Conservation (phyloP, 2,797 vertebrate genomes). For the Emys orbicularis region DNA sequence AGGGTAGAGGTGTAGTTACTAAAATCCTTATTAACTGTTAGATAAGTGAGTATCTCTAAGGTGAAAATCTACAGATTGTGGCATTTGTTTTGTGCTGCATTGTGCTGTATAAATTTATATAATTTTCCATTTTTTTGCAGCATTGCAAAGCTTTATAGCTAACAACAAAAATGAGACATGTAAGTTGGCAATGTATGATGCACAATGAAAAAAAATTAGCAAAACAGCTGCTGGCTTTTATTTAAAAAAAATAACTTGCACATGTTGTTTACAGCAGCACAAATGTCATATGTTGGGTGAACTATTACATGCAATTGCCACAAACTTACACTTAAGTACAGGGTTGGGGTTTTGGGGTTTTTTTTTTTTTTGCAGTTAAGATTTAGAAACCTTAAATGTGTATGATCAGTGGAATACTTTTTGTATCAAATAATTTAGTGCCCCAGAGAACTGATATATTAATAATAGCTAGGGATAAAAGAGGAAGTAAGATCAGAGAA, state of each 20-base stretch:
- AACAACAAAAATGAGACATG: constrained; percentile 52
- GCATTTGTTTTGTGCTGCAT: constrained; percentile 23
- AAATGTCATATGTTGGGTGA: not conserved
- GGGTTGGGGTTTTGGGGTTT: not conserved
- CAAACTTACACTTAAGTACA: not conserved
- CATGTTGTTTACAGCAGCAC: constrained; percentile 26
- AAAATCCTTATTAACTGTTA: constrained; percentile 37
- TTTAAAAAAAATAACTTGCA: constrained; percentile 53
- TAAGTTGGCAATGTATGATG: constrained; percentile 49
- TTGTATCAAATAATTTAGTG: not conserved
- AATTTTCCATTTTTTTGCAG: constrained; percentile 57
- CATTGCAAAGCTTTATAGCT: not conserved
- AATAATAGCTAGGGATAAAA: not conserved
- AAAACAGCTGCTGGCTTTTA: constrained; percentile 49
- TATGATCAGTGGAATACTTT: not conserved
- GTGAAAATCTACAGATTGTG: not conserved
- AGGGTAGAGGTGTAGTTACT: not conserved
- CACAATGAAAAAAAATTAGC: constrained; percentile 47
- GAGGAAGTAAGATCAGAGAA: not conserved
- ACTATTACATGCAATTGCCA: not conserved
- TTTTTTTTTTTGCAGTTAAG: not conserved
- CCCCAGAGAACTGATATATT: not conserved
- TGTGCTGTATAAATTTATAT: not conserved
- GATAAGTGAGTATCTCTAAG: not conserved
- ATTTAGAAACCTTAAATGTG: constrained; percentile 13